Conservation (phyloP, 2,113 vertebrate species). For the Phainopepla nitens region DNA sequence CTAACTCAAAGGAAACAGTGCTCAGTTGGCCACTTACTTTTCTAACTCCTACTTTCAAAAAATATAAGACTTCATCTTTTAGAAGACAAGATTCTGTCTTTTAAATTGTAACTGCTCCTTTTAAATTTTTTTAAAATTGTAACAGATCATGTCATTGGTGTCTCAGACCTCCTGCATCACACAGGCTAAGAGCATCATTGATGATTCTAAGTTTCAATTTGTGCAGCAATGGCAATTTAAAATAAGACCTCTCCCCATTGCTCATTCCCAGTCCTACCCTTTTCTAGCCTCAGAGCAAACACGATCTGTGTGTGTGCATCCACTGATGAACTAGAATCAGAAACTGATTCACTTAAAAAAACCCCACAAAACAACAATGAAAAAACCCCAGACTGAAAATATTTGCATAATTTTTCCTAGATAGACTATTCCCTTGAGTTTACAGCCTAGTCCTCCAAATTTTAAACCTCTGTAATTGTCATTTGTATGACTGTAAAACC, state of each 20-base stretch:
- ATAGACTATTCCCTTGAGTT: not conserved
- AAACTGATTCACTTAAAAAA: not conserved
- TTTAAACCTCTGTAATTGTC: not conserved
- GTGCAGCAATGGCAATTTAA: not conserved
- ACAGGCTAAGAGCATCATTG: not conserved
- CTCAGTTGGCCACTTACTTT: not conserved
- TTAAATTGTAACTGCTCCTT: not conserved
- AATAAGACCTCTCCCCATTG: not conserved
- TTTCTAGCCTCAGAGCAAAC: not conserved
- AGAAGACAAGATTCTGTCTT: not conserved
- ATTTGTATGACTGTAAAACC: not conserved
- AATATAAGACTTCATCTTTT: not conserved
- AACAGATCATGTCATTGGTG: not conserved
- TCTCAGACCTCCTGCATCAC: not conserved
- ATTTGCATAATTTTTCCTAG: not conserved
- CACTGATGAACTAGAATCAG: not conserved
- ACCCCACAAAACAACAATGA: not conserved
- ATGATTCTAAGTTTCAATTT: not conserved
- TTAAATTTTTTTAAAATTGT: no score
- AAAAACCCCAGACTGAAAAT: not conserved
- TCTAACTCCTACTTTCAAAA: not conserved
- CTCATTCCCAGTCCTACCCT: not conserved
- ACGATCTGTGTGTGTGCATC: not conserved
- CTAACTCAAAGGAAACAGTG: not conserved
- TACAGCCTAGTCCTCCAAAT: not conserved